phyloP scores from a whole-genome alignment of 1,140 invertebrate species.

The Delia radicum region DNA sequence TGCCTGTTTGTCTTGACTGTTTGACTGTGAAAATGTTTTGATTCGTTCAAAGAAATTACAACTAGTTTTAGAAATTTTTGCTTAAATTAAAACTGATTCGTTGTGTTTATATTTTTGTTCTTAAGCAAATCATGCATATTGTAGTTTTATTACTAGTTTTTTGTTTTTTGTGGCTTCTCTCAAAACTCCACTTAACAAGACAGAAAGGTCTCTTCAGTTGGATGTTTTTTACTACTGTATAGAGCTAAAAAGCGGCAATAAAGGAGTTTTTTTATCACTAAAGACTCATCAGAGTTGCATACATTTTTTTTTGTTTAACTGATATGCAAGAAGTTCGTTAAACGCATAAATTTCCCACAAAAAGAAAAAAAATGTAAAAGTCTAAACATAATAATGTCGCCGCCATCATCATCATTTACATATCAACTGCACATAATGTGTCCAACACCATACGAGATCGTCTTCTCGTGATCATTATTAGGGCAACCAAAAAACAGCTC shows the following conservation, averaged over 20 bases:
- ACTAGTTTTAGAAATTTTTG: not conserved
- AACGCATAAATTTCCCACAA: not conserved
- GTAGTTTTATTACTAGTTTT: not conserved
- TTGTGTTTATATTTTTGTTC: not conserved
- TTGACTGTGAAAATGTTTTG: not conserved
- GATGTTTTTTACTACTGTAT: not conserved
- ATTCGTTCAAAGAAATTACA: not conserved
- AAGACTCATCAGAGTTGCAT: not conserved
- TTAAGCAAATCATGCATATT: not conserved
- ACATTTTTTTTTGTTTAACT: not conserved
- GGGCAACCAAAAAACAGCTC: no score
- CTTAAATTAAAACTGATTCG: not conserved
- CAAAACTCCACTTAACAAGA: not conserved
- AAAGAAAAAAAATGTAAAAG: not conserved
- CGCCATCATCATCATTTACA: not conserved
- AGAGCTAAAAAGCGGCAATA: no score
- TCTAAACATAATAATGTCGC: not conserved
- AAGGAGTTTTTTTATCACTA: not conserved
- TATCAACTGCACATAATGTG: not conserved
- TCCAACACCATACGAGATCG: not conserved
- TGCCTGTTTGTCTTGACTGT: not conserved
- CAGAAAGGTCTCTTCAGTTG: not conserved
- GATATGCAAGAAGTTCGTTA: not conserved
- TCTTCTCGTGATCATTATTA: not conserved
- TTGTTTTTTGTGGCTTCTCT: no score